Evolutionary conservation across 2,797 vertebrate species (phyloP).

Genomic region (Psittacula derbiana): DNA sequence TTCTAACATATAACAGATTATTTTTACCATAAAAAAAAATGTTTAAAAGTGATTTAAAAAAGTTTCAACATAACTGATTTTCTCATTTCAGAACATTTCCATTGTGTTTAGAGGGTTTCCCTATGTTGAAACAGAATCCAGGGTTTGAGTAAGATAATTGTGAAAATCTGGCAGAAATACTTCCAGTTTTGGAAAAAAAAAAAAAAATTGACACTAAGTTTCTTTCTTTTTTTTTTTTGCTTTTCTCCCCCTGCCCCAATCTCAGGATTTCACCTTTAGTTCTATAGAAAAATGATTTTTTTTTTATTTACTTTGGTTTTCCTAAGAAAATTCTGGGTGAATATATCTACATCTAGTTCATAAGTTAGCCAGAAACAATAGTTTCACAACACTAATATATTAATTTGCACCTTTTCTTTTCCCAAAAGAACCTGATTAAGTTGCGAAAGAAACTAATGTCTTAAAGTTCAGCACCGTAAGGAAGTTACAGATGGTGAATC

Average conservation of each 20-base stretch:
- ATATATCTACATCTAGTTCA: background rate
- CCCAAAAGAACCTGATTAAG: background rate
- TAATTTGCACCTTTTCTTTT: background rate
- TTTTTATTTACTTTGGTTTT: background rate
- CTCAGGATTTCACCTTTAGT: background rate
- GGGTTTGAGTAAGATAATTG: background rate
- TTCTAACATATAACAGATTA: background rate
- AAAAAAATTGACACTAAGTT: background rate
- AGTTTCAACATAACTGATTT: background rate
- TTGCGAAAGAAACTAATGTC: background rate
- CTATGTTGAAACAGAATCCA: background rate
- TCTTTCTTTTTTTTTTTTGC: background rate
- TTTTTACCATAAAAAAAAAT: background rate
- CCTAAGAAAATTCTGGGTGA: background rate
- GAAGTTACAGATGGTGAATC: slow-evolving; percentile 31
- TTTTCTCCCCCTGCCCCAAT: too few relatives aligned
- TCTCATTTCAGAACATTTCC: background rate
- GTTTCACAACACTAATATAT: background rate
- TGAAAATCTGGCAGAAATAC: background rate
- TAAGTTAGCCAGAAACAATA: background rate
- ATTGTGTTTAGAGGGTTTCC: background rate
- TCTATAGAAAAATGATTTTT: background rate
- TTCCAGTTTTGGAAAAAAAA: background rate
- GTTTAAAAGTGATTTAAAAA: background rate
- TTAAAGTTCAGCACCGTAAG: slow-evolving; percentile 15